Evolutionary conservation across 2,888 invertebrate genomes (phyloP), one percentile per base, ranked within the genome.

Genomic region (Cephonodes hylas): DNA sequence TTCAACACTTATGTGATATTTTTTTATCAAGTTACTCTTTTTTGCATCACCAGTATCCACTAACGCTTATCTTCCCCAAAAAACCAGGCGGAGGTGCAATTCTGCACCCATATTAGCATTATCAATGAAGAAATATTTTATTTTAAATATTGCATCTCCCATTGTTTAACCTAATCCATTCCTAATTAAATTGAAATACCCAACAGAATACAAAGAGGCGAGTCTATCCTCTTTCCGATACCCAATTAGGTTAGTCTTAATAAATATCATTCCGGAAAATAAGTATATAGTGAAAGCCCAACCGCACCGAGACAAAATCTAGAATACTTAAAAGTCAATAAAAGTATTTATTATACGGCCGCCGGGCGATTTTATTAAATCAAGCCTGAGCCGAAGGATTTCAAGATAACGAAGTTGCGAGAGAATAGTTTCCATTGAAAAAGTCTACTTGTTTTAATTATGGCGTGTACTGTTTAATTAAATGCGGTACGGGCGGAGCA

Each of bases 391-490:
- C 65, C 62, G 25, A 45, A 44, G 64, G 58, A 59, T 61, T 62
- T 60, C 42, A 59, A 68, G 67, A 65, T 69, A 71, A 71, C 68
- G 66, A 67, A 64, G 64, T 68, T 45, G 63, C 53, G 34, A 42
- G 63, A 58, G 66, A 63, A 63, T 67, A 71, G 66, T 71, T 64
- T 61, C 57, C 60, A 62, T 64, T 63, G 64, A 65, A 67, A 48
- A 68, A 67, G 57, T 65, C 61, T 60, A 59, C 66, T 69, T 62
- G 64, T 59, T 64, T 71, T 69, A 67, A 70, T 72, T 67, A 74
- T 68, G 65, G 67, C 64, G 66, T 66, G 65, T 66, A 64, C 66
- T 46, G 31, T 73, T 70, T 68, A 72, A 75, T 74, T 70, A 69
- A 71, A 65, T 61, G 63, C 59, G 63, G 65, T 64, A 20, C 44